Evolutionary conservation across 1,140 invertebrate species (phyloP).

Genomic region (Goniozus legneri): DNA sequence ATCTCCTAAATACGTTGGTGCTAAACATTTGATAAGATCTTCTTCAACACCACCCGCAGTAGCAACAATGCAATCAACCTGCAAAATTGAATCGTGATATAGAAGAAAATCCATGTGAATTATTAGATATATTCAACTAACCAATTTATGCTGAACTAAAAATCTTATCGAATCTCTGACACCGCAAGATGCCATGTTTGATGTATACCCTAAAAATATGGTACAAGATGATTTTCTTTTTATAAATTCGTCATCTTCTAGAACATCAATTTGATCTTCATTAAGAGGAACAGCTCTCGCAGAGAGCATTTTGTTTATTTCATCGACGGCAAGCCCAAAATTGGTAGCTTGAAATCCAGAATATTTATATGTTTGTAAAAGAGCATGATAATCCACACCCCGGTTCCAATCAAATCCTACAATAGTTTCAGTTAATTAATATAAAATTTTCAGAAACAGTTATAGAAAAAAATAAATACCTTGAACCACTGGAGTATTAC

Average conservation of each 20-base stretch:
- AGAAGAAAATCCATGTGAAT: too few species aligned
- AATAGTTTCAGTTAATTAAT: constrained; percentile 13
- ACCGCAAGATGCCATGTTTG: constrained; percentile 95
- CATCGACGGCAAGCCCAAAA: constrained; percentile 85
- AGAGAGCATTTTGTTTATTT: constrained; percentile 90
- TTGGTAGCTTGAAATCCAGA: constrained; percentile 97
- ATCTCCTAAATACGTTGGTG: constrained; percentile 89
- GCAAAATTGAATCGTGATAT: too few species aligned
- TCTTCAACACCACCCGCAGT: constrained; percentile 98
- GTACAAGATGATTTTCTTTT: constrained; percentile 80
- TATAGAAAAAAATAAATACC: constrained; percentile 41
- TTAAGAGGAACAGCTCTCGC: constrained; percentile 63
- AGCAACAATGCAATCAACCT: constrained; percentile 95
- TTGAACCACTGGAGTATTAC: constrained; percentile 62
- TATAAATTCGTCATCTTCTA: constrained; percentile 78
- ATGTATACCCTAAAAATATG: constrained; percentile 97
- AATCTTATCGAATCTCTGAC: constrained; percentile 88
- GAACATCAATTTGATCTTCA: constrained; percentile 62
- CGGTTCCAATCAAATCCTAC: constrained; percentile 89
- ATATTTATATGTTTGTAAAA: constrained; percentile 76
- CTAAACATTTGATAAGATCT: constrained; percentile 98
- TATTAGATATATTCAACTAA: constrained; percentile 32
- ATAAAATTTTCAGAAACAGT: constrained; percentile 1
- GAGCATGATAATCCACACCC: constrained; percentile 81
- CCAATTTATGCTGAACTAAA: constrained; percentile 85